Conservation (phyloP, 2,888 invertebrate genomes). For the Bugula neritina region DNA sequence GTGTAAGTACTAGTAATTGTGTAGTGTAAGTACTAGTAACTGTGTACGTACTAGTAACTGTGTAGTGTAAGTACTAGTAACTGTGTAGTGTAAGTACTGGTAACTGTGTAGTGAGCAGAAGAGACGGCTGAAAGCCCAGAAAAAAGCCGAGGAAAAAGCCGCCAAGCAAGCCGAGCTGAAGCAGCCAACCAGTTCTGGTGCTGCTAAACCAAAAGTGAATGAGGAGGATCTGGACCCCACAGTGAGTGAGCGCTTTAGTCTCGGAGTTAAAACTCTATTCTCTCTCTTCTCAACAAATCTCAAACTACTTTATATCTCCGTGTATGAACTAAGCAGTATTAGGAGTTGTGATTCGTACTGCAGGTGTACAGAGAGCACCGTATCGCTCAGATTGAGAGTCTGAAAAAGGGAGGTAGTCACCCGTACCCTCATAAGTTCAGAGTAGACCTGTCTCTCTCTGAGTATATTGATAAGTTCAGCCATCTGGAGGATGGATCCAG, state of each 20-base stretch:
- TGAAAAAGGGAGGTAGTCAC: slow-evolving; percentile 69
- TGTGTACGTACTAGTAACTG: no score
- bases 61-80: no score
- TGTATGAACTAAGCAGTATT: not conserved
- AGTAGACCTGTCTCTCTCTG: slow-evolving; percentile 78
- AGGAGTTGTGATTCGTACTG: no score
- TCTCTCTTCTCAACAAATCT: no score
- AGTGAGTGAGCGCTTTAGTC: slow-evolving; percentile 55
- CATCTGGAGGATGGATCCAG: slow-evolving; percentile 63
- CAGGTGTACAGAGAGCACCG: slow-evolving; percentile 80
- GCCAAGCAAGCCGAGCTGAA: slow-evolving; percentile 59
- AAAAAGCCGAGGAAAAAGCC: slow-evolving; percentile 84
- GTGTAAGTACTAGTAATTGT: no score
- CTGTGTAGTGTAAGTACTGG: no score
- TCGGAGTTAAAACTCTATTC: no score
- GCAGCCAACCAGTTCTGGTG: slow-evolving; percentile 48
- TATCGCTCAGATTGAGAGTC: slow-evolving; percentile 69
- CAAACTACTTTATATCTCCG: no score
- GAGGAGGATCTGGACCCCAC: slow-evolving; percentile 86
- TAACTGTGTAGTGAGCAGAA: slow-evolving; percentile 88
- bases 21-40: no score
- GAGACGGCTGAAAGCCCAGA: slow-evolving; percentile 80
- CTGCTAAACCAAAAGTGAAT: slow-evolving; percentile 32
- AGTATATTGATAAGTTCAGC: slow-evolving; percentile 78
- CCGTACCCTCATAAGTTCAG: slow-evolving; percentile 98